These are phyloP conservation scores for Aethes cnicana DNA, from an alignment of 2,888 invertebrate genomes.

Conservation along the genomic window DNA sequence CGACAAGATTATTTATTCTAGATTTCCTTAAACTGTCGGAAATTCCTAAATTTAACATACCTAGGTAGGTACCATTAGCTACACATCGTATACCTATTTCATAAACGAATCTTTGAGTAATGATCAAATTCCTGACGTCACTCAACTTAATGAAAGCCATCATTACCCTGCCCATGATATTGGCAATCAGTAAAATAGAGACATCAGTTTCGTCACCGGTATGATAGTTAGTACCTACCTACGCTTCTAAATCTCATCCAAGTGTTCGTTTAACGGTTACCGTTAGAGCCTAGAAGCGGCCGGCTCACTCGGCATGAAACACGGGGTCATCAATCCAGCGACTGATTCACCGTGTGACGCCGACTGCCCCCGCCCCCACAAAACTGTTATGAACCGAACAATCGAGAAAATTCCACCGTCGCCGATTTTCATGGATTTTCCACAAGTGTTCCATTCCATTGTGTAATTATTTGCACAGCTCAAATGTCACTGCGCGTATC, in stretches of 20 bases:
- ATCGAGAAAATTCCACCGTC: background rate
- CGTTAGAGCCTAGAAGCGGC: constrained; percentile 63
- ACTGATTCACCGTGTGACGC: constrained; percentile 54
- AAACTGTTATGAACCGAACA: constrained; percentile 12
- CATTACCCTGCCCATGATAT: too few relatives aligned
- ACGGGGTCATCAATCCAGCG: constrained; percentile 66
- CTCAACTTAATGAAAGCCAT: too few relatives aligned
- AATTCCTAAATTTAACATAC: too few relatives aligned
- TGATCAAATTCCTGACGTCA: too few relatives aligned
- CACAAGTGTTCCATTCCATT: background rate
- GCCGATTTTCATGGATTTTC: background rate
- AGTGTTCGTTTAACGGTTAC: constrained; percentile 39
- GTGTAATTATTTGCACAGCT: constrained; percentile 2
- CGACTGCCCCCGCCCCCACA: constrained; percentile 37
- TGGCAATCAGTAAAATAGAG: too few relatives aligned
- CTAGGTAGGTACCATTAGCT: too few relatives aligned
- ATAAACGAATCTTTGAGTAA: too few relatives aligned
- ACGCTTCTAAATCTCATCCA: constrained; percentile 31
- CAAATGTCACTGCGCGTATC: background rate
- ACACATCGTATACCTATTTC: too few relatives aligned
- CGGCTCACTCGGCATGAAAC: constrained; percentile 39
- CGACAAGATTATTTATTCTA: too few relatives aligned
- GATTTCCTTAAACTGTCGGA: too few relatives aligned
- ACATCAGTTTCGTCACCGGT: too few relatives aligned
- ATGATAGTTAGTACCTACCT: constrained; percentile 40